These are phyloP conservation scores for Microcebus lehilahytsara DNA, from an alignment of 2,113 vertebrate genomes.

Conservation along the genomic window DNA sequence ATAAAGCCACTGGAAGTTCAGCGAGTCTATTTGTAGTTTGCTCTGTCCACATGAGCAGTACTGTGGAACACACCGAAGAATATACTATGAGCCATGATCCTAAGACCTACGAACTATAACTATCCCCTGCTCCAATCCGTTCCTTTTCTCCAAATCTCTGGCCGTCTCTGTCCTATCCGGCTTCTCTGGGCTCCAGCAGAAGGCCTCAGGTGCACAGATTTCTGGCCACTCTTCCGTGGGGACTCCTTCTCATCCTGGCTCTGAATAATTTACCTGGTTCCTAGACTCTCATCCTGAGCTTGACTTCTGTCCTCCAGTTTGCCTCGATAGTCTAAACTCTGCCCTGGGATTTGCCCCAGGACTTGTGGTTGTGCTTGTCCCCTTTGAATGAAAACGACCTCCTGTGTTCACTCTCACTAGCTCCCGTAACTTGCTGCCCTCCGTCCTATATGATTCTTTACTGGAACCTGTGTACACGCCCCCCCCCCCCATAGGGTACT, in stretches of 20 bases:
- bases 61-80: no score
- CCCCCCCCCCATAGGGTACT: no score
- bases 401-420: no score
- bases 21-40: not conserved
- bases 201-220: not conserved
- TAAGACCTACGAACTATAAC: not conserved
- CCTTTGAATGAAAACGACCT: not conserved
- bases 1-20: not conserved
- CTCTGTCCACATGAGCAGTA: not conserved
- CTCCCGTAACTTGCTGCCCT: no score
- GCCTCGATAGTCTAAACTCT: no score
- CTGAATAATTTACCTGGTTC: not conserved
- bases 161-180: not conserved
- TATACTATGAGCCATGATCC: accelerated
- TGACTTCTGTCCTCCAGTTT: not conserved
- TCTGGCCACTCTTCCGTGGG: not conserved
- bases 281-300: not conserved
- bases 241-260: not conserved
- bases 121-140: not conserved
- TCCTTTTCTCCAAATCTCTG: not conserved
- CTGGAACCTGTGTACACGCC: not conserved
- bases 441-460: not conserved
- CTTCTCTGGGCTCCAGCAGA: not conserved
- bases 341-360: not conserved
- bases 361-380: not conserved